A percentile compares a stretch with the other conserved stretches of the same genome.
phyloP scores from a whole-genome alignment of 2,888 invertebrate genomes.

The Watsonalla binaria region DNA sequence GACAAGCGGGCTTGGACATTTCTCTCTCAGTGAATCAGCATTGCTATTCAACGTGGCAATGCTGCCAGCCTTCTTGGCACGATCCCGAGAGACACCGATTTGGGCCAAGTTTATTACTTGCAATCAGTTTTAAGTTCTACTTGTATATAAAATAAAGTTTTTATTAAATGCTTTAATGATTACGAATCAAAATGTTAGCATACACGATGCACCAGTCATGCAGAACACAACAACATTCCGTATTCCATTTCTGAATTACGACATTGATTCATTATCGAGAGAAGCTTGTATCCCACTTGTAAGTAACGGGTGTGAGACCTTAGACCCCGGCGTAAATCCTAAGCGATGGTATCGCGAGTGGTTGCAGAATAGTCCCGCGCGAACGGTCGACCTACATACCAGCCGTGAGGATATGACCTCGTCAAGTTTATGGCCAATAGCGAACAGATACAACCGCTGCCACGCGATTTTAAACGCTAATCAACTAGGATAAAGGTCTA shows the following conservation, averaged over 20 bases:
- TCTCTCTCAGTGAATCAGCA: too few relatives aligned
- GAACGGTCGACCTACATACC: constrained; percentile 67
- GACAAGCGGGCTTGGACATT: too few relatives aligned
- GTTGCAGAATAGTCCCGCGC: constrained; percentile 34
- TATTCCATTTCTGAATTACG: background rate
- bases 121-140: too few relatives aligned
- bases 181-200: too few relatives aligned
- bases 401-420: constrained; percentile 56
- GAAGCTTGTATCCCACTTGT: background rate
- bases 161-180: too few relatives aligned
- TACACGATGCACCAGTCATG: too few relatives aligned
- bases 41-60: too few relatives aligned
- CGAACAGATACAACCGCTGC: constrained; percentile 19
- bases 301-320: constrained; percentile 1
- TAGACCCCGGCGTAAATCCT: constrained; percentile 1
- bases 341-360: constrained; percentile 7
- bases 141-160: too few relatives aligned
- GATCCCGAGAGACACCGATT: too few relatives aligned
- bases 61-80: too few relatives aligned
- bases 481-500: constrained; percentile 6
- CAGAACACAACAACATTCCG: background rate
- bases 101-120: too few relatives aligned
- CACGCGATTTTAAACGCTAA: constrained; percentile 13
- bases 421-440: constrained; percentile 62
- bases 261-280: background rate